phyloP scores from a whole-genome alignment of 2,797 vertebrate genomes.

The Cyprinodon diabolis region DNA sequence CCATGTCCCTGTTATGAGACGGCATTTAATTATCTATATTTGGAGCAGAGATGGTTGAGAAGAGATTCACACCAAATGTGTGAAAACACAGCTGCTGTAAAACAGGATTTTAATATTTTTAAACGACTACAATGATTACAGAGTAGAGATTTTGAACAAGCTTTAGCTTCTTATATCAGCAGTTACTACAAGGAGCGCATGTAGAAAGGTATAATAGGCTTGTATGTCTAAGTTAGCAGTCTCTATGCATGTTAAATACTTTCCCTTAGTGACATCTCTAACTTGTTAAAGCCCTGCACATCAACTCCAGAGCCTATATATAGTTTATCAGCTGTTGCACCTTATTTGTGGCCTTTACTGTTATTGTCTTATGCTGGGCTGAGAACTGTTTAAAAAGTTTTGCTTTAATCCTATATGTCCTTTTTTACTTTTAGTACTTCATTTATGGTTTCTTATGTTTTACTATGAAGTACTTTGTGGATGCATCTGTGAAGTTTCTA shows the following conservation, averaged over 20 bases:
- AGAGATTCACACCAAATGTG: neutral
- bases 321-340: neutral
- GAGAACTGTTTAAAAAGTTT: too few species aligned
- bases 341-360: neutral
- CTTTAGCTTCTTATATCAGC: neutral
- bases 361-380: neutral
- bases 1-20: neutral
- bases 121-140: neutral
- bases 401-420: too few species aligned
- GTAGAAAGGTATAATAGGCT: neutral
- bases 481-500: neutral
- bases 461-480: neutral
- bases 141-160: neutral
- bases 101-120: neutral
- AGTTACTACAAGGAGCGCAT: too few species aligned
- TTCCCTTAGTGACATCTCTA: neutral
- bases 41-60: neutral
- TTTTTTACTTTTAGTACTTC: neutral
- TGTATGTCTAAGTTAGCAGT: neutral
- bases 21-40: neutral
- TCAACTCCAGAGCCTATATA: neutral
- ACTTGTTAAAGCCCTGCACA: neutral
- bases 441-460: neutral
- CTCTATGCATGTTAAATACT: neutral
- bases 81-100: neutral